Base-by-base conservation (phyloP, 2,797 vertebrate genomes). In the Paedocypris micromegethes region DNA sequence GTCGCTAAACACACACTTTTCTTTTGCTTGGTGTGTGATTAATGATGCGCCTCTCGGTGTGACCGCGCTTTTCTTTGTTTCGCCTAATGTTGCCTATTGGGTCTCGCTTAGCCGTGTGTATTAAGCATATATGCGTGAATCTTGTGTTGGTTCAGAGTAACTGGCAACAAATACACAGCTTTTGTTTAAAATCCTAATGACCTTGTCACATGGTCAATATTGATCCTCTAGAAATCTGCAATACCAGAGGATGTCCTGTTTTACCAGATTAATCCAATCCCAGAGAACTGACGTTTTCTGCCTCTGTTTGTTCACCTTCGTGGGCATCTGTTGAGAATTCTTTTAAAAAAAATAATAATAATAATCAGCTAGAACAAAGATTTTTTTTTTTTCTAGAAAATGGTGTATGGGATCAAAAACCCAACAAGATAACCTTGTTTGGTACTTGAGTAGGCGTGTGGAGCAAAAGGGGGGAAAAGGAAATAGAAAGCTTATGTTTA, bases 341-440 rank as follows among this genome's bases (percentile, higher is more conserved):
- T 7, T 38, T 40, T 51, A 51, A 58, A 9, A 9, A 61, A 49
- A 50, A 40, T 39, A 59, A 53, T 5, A 9, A 23, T 23, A 23
- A 23, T 23, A 23, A 23, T 23, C 23, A 23, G 23, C 23, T 23
- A 23, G 23, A 23, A 23, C 23, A 23, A 23, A 23, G 23, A n/a
- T 23, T 23, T 23, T 23, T 23, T 23, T 23, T 23, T 23, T 23
- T 23, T 23, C 23, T 23, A 63, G n/a, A 23, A 23, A 23, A 23
- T 23, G 23, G 56, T 48, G 72, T 51, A 77, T 37, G 58, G 61
- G 59, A 62, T 23, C 23, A 45, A 55, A 66, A 58, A 9, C 40
- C 42, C 41, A 70, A 77, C 71, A 70, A 76, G 52, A 58, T 59
- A 0, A 73, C 79, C 72, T 77, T 72, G 77, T 82, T 81, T 41